Conservation (phyloP, 2,888 invertebrate genomes). For the Deilephila porcellus region DNA sequence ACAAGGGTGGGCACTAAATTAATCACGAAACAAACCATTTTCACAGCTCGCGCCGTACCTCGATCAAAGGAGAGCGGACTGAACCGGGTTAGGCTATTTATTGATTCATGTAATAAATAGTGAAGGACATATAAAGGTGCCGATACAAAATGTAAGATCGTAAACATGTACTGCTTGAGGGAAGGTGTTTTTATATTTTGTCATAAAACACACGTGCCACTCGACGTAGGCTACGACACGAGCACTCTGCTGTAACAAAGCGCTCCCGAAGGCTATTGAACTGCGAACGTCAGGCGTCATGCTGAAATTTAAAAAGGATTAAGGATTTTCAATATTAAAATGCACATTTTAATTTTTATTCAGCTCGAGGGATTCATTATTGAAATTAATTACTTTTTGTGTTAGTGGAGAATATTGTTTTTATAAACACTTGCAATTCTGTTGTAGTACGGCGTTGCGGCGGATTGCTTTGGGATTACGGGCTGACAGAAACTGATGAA, state of each 20-base stretch:
- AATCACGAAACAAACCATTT: conserved; percentile 45
- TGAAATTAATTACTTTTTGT: conserved; percentile 6
- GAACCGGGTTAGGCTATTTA: conserved; percentile 34
- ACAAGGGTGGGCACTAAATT: conserved; percentile 47
- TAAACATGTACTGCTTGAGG: conserved; percentile 57
- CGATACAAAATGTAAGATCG: conserved; percentile 53
- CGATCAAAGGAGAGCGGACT: conserved; percentile 36
- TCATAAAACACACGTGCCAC: conserved; percentile 70
- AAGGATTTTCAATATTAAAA: conserved; percentile 1
- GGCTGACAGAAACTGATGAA: conserved; percentile 1
- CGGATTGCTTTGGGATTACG: conserved; percentile 19
- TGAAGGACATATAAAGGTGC: conserved; percentile 37
- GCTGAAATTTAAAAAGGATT: background rate
- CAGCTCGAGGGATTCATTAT: background rate
- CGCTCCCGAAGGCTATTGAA: background rate
- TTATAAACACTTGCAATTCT: background rate
- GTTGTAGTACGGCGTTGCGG: background rate
- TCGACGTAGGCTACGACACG: background rate
- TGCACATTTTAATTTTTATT: conserved; percentile 5
- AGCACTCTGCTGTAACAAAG: conserved; percentile 8
- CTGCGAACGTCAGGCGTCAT: background rate
- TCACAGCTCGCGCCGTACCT: conserved; percentile 32
- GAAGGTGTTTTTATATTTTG: conserved; percentile 68
- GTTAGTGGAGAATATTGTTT: background rate
- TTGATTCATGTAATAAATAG: conserved; percentile 40